Base-by-base conservation (phyloP, 2,113 vertebrate genomes). In the Carollia perspicillata region DNA sequence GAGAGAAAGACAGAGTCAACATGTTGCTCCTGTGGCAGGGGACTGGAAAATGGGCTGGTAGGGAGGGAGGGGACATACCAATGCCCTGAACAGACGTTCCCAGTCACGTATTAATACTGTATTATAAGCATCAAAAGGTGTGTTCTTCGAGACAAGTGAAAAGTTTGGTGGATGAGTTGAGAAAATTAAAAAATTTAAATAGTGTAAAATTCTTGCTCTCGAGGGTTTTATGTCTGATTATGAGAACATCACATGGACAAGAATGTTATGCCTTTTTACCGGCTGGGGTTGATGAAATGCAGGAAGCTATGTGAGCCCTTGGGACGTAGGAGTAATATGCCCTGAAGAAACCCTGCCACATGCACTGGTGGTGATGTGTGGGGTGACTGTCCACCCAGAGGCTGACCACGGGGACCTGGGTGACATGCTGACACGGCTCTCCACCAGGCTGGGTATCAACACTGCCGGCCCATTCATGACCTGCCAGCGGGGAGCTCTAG, bases 341-440 rank as follows among this genome's bases (percentile, higher is more conserved):
- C 33, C 42, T 88, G 49, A 60, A 58, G 40, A 84, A 72, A 33
- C 37, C 12, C 68, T 55, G 12, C 0, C 51, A 7, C 2, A 5
- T 20, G 6, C 4, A 9, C 68, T 35, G 14, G 2, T 7, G 55
- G 53, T 42, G 69, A 30, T 0, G 2, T 0, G 1, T 53, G 37
- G 37, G 49, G 68, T 26, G 49, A 20, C n/a, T 20, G 4, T 33
- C 3, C 55, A 28, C 33, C 10, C 42, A 33, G 0, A 42, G 30
- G 13, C 8, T 13, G 40, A 30, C 30, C 20, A 5, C 0, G 4
- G 65, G 81, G 55, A 75, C 40, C 40, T 22, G 20, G 18, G 49
- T 33, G 28, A 49, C 72, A 49, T 20, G 17, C 4, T 66, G 84
- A 68, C 20, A 1, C 55, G 30, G 14, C 3, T 58, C 42, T 65